These are phyloP conservation scores for Halictus rubicundus DNA, from an alignment of 1,140 invertebrate species.

Conservation along the genomic window DNA sequence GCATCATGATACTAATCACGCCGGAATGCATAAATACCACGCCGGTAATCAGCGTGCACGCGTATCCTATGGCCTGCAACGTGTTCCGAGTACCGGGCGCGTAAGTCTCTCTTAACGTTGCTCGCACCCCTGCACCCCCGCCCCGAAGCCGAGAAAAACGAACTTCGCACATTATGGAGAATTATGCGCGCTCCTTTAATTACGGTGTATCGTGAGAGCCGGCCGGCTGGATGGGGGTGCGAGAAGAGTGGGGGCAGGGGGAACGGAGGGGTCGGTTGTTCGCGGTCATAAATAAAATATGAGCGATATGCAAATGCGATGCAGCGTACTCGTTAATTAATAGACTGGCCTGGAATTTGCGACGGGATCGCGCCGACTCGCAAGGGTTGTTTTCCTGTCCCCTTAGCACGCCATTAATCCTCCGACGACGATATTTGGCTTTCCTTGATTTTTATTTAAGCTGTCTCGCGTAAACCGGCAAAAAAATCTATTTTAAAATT, in stretches of 20 bases:
- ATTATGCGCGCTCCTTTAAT: constrained; percentile 38
- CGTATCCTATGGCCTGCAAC: neutral
- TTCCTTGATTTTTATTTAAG: too few relatives aligned
- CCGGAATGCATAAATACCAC: constrained; percentile 48
- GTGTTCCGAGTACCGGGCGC: neutral
- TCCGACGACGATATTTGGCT: too few relatives aligned
- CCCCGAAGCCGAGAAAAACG: constrained; percentile 20
- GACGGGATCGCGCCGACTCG: neutral
- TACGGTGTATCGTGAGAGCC: constrained; percentile 21
- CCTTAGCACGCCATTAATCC: constrained; percentile 12
- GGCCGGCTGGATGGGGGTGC: neutral
- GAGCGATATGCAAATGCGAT: constrained; percentile 45
- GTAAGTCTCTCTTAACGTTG: constrained; percentile 32
- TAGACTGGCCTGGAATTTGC: constrained; percentile 28
- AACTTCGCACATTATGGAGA: constrained; percentile 40
- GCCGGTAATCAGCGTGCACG: constrained; percentile 43
- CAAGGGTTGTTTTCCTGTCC: neutral
- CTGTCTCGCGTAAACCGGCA: too few relatives aligned
- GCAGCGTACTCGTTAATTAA: constrained; percentile 35
- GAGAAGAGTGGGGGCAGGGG: neutral
- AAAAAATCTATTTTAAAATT: too few relatives aligned
- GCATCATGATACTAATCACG: constrained; percentile 51
- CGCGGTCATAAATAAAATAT: constrained; percentile 39
- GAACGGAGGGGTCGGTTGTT: neutral
- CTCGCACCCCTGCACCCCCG: neutral